Percentiles rank a stretch among this genome's conserved stretches.
These are phyloP conservation scores for Clarias macrocephalus DNA, from an alignment of 2,113 vertebrate genomes.

Conservation along the genomic window DNA sequence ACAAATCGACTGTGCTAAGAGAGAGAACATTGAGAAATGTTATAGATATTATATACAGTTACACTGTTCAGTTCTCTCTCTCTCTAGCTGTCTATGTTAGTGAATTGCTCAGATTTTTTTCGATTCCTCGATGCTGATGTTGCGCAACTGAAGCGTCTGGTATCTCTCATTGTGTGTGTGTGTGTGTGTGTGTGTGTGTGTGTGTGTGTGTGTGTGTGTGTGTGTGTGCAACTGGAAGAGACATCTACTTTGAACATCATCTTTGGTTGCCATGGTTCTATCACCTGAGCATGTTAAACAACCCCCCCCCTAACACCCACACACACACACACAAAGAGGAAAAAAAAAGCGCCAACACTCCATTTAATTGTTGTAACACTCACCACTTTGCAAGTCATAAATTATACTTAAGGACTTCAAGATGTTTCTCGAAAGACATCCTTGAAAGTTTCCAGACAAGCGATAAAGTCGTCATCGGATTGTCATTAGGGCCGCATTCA, in stretches of 20 bases:
- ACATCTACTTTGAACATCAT: neutral
- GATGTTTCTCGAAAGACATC: neutral
- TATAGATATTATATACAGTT: too few relatives aligned
- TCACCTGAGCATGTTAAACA: neutral
- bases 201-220: conserved; percentile 9
- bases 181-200: neutral
- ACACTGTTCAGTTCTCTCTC: neutral
- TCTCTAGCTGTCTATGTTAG: neutral
- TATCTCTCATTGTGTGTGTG: neutral
- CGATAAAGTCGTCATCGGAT: neutral
- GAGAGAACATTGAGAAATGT: neutral
- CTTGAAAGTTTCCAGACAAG: neutral
- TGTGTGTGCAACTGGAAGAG: neutral
- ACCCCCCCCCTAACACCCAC: neutral
- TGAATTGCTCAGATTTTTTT: neutral
- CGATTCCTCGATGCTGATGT: neutral
- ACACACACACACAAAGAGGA: too few relatives aligned
- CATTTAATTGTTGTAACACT: neutral
- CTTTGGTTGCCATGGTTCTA: neutral
- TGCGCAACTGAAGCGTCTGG: neutral
- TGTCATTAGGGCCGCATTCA: neutral
- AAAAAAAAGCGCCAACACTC: too few relatives aligned
- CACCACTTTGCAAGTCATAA: neutral
- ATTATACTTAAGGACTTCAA: neutral
- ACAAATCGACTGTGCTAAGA: neutral